Percentiles rank a stretch among this genome's conserved stretches.
phyloP scores from a whole-genome alignment of 2,113 vertebrate genomes.

The Tachysurus vachellii region DNA sequence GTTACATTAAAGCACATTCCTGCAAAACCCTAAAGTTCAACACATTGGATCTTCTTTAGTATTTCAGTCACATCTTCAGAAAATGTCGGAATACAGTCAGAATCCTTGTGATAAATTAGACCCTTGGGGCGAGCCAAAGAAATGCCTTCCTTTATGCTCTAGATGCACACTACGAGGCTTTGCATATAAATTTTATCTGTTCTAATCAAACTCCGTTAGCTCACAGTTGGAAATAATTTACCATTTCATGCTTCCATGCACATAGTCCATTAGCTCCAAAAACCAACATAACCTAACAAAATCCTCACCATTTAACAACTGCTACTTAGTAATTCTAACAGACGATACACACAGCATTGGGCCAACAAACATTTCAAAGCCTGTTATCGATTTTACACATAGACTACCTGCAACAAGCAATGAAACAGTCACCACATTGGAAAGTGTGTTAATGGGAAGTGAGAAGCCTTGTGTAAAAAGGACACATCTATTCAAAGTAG shows the following conservation, averaged over 20 bases:
- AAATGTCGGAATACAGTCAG: slow-evolving; percentile 5
- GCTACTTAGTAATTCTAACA: background rate
- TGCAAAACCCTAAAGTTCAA: slow-evolving; percentile 36
- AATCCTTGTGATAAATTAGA: slow-evolving; percentile 47
- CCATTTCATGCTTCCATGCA: slow-evolving; percentile 37
- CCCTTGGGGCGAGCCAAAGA: slow-evolving; percentile 32
- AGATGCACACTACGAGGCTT: slow-evolving; percentile 31
- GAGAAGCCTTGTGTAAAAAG: background rate
- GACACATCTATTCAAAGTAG: background rate
- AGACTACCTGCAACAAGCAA: background rate
- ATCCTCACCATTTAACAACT: slow-evolving; percentile 3
- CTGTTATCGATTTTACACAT: background rate
- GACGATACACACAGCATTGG: background rate
- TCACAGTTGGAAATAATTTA: slow-evolving; percentile 29
- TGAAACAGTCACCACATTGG: background rate
- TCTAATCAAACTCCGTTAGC: slow-evolving; percentile 35
- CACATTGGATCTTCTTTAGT: slow-evolving; percentile 15
- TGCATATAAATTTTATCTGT: slow-evolving; percentile 38
- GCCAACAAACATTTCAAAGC: background rate
- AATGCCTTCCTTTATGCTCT: slow-evolving; percentile 25
- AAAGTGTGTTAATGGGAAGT: slow-evolving; percentile 4
- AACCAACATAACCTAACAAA: slow-evolving; percentile 3
- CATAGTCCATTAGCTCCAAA: slow-evolving; percentile 16
- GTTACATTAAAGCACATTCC: background rate
- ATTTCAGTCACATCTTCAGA: slow-evolving; percentile 40